phyloP scores from a whole-genome alignment of 2,797 vertebrate species.

The Gymnodraco acuticeps region DNA sequence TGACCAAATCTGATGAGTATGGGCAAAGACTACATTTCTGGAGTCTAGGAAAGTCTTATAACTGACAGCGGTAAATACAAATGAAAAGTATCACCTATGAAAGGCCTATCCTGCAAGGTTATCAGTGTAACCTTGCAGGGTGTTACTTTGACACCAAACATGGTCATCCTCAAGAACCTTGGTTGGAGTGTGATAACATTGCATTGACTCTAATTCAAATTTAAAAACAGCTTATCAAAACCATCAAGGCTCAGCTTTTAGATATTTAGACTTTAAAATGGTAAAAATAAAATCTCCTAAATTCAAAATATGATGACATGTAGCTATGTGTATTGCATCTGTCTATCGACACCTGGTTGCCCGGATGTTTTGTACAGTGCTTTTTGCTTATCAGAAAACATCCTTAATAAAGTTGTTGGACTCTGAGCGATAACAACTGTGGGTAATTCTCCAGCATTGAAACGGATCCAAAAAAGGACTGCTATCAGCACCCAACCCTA shows the following conservation, averaged over 20 bases:
- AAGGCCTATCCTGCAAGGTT: neutral
- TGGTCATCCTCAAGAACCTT: neutral
- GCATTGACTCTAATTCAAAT: neutral
- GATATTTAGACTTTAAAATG: neutral
- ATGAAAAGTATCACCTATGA: neutral
- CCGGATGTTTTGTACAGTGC: neutral
- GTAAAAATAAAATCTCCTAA: neutral
- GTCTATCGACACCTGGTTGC: neutral
- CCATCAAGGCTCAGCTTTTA: too few species aligned
- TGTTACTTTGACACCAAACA: neutral
- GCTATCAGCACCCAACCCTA: neutral
- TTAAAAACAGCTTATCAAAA: neutral
- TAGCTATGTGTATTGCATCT: neutral
- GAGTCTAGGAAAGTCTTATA: too few species aligned
- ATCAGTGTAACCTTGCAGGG: neutral
- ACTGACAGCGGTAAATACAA: neutral
- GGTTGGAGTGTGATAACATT: neutral
- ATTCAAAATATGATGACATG: neutral
- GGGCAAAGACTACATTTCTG: too few species aligned
- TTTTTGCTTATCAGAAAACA: neutral
- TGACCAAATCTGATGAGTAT: too few species aligned
- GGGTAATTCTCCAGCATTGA: conserved; percentile 35
- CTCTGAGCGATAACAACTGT: neutral
- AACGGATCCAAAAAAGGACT: conserved; percentile 14
- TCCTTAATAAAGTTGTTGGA: neutral